Conservation (phyloP, 2,797 vertebrate genomes). For the Huso huso region DNA sequence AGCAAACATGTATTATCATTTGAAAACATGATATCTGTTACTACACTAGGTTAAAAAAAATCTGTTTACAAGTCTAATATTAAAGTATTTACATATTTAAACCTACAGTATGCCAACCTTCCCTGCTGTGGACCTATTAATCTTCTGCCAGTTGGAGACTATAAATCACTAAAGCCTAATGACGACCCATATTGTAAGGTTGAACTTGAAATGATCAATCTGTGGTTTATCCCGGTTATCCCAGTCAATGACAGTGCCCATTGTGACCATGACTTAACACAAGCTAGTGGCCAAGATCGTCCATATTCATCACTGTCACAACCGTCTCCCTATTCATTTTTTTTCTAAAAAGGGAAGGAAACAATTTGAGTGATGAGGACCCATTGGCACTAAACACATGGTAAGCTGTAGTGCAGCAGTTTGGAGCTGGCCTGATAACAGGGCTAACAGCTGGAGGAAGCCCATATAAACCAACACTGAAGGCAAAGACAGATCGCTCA, state of each 20-base stretch:
- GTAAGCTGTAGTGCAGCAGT: slow-evolving; percentile 38
- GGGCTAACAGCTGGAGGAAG: slow-evolving; percentile 26
- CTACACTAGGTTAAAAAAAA: no score
- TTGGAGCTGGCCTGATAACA: slow-evolving; percentile 25
- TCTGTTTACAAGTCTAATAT: no score
- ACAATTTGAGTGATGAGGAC: slow-evolving; percentile 31
- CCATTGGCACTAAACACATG: slow-evolving; percentile 56
- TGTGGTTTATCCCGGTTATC: slow-evolving; percentile 45
- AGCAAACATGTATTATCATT: no score
- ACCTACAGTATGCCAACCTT: no score
- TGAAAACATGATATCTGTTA: no score
- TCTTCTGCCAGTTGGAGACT: background rate
- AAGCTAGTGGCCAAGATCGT: slow-evolving; percentile 46
- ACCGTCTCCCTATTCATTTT: slow-evolving; percentile 43
- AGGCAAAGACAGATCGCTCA: slow-evolving; percentile 42
- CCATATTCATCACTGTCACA: slow-evolving; percentile 66
- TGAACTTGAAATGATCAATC: slow-evolving; percentile 53
- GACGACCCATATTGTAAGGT: slow-evolving; percentile 37
- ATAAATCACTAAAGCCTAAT: slow-evolving; percentile 21
- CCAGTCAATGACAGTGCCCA: slow-evolving; percentile 50
- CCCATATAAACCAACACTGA: slow-evolving; percentile 27
- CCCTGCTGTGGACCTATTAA: no score
- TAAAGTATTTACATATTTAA: no score
- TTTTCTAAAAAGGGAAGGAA: slow-evolving; percentile 40
- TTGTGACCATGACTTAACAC: slow-evolving; percentile 39